Base-by-base conservation (phyloP, 2,113 vertebrate genomes). In the Elanus axillaris region DNA sequence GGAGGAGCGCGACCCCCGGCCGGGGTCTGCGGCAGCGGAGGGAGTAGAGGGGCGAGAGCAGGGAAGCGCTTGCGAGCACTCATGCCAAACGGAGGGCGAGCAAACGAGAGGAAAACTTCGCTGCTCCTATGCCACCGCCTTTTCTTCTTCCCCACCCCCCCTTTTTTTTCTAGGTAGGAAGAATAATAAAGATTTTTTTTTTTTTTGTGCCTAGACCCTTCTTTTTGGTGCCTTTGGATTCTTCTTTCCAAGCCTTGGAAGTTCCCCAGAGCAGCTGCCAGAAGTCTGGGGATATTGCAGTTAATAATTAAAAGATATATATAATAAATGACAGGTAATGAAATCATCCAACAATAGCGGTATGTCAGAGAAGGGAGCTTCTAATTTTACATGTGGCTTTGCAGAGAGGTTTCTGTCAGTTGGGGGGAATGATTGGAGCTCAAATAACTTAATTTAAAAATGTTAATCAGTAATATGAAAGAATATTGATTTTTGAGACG, bases 241-340 rank as follows among this genome's bases (percentile, higher is more conserved):
- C 88, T 85, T 47, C 36, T 92, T 62, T 50, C 56, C 71, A 31
- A 89, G 29, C 91, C 42, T 67, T 77, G 55, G 29, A 88, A 91
- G 72, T 80, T 91, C 82, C 50, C 22, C 80, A 60, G 58, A 72
- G 77, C 21, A 5, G 53, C 62, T 95, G 84, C 56, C 73, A 82
- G 53, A 72, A 85, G 48, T 91, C 91, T 87, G 77, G 64, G 64
- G 60, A 71, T 96, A 62, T 79, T 94, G 84, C 62, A 72, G 66
- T 95, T 96, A 93, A 96, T 95, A 95, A 94, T 95, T 85, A 85
- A 91, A 75, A 85, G 21, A 76, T 75, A 77, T 56, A 31, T 95
- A 93, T 90, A 95, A 95, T 90, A 96, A 93, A 94, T 48, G 58
- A 36, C 73, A 82, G 81, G 66, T 89, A 96, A 96, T 92, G 69